Conservation (phyloP, 2,888 invertebrate genomes). For the Entomobrya multifasciata region DNA sequence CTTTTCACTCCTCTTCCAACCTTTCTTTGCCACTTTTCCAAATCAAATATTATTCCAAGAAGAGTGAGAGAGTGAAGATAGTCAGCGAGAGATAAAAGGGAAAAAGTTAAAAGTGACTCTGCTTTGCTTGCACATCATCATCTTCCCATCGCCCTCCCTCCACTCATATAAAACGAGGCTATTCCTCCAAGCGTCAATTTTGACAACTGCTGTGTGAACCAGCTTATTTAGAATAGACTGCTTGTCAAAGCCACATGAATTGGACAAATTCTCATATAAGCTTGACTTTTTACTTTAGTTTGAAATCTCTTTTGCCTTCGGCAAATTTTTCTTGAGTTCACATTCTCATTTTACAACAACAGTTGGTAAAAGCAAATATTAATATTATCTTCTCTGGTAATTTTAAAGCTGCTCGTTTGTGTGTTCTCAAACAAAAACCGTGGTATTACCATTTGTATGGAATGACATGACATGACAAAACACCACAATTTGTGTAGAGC, state of each 20-base stretch:
- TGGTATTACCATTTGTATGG: background rate
- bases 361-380: constrained; percentile 64
- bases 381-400: constrained; percentile 28
- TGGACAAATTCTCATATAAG: background rate
- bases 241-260: background rate
- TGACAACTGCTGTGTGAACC: constrained; percentile 48
- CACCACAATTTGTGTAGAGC: background rate
- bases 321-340: constrained; percentile 12
- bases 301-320: background rate
- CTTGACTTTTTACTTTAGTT: background rate
- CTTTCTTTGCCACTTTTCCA: constrained; percentile 57
- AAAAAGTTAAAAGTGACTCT: constrained; percentile 52
- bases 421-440: background rate
- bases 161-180: background rate
- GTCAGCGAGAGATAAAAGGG: constrained; percentile 36
- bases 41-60: constrained; percentile 72
- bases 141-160: background rate
- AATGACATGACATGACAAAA: background rate
- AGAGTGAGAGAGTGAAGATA: too few relatives aligned
- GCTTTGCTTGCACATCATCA: background rate
- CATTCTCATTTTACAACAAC: constrained; percentile 7
- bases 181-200: constrained; percentile 70
- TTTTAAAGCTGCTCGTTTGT: background rate
- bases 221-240: background rate
- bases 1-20: constrained; percentile 12